A percentile compares a stretch with the other conserved stretches of the same genome.
Conservation (phyloP, 2,113 vertebrate genomes). For the Sitta europaea region DNA sequence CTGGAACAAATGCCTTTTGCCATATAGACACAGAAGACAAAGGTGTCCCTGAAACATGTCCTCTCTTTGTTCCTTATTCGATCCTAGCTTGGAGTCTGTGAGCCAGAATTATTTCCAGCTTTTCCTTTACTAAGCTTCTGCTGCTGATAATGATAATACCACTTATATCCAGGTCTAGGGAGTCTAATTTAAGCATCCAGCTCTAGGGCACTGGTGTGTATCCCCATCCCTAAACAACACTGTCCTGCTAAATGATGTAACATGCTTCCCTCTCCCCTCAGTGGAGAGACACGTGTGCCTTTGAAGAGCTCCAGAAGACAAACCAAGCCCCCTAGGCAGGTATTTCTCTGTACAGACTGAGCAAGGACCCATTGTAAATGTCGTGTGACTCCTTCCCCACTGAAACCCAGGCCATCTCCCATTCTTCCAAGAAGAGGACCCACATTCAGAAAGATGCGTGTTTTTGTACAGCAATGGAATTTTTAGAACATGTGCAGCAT, state of each 20-base stretch:
- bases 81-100: not conserved
- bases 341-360: not conserved
- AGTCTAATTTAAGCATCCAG: not conserved
- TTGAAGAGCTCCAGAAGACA: not conserved
- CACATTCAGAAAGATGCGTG: not conserved
- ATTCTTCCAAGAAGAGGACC: not conserved
- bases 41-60: not conserved
- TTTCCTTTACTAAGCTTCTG: not conserved
- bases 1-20: not conserved
- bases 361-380: not conserved
- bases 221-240: not conserved
- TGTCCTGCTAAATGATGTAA: not conserved
- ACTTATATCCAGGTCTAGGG: not conserved
- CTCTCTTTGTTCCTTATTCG: not conserved
- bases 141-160: fast-evolving
- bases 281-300: not conserved
- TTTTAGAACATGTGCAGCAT: not conserved
- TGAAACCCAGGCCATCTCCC: not conserved
- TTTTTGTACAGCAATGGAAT: not conserved
- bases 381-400: not conserved
- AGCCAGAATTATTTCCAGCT: not conserved
- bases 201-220: not conserved
- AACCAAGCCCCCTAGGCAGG: not conserved
- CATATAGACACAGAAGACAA: not conserved
- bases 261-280: not conserved